Conservation (phyloP, 1,140 invertebrate species). For the Lethocerus indicus region DNA sequence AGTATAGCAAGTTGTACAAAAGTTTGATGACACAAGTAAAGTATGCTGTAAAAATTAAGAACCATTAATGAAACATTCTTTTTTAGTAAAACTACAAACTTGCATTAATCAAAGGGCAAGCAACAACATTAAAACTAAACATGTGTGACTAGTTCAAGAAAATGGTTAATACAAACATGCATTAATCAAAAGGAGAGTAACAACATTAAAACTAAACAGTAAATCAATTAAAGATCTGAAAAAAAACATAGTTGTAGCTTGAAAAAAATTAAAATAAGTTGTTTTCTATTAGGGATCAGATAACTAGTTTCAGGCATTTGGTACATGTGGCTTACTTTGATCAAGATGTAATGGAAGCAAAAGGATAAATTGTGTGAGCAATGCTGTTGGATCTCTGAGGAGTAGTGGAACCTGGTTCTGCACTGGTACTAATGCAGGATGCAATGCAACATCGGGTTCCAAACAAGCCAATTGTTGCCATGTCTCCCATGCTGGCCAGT, state of each 20-base stretch:
- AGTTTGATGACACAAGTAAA: conserved; percentile 70
- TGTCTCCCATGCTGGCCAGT: conserved; percentile 43
- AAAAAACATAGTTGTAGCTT: too few relatives aligned
- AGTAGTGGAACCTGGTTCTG: conserved; percentile 59
- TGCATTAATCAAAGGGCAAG: too few relatives aligned
- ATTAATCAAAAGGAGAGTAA: too few relatives aligned
- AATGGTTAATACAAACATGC: too few relatives aligned
- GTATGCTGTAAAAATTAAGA: conserved; percentile 45
- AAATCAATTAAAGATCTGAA: too few relatives aligned
- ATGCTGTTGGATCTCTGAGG: conserved; percentile 61
- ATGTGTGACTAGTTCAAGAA: too few relatives aligned
- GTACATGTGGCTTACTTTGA: conserved; percentile 55
- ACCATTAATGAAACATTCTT: neutral
- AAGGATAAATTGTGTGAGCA: conserved; percentile 74
- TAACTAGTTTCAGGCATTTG: neutral
- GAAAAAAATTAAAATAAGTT: too few relatives aligned
- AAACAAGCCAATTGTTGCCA: conserved; percentile 43
- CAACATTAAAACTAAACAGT: too few relatives aligned
- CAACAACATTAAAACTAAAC: too few relatives aligned
- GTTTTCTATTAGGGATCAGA: conserved; percentile 4
- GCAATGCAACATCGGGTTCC: conserved; percentile 20
- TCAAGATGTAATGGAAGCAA: conserved; percentile 70
- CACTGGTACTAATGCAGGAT: conserved; percentile 26
- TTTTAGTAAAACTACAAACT: neutral
- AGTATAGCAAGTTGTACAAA: conserved; percentile 74